Base-by-base conservation (phyloP, 1,140 invertebrate species). In the Cryptotermes secundus region DNA sequence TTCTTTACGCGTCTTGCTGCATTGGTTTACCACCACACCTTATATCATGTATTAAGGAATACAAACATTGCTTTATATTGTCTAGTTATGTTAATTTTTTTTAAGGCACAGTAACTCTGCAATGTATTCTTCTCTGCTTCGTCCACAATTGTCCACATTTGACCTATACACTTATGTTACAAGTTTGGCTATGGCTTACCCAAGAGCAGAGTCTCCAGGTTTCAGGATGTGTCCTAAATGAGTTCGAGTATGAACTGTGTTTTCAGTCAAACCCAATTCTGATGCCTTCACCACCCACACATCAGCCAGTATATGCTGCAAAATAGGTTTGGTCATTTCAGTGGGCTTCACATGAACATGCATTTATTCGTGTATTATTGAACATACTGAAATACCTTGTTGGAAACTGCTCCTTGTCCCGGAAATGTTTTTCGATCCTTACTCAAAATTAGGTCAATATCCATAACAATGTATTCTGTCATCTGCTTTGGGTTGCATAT, bases 191-290 rank as follows among this genome's bases (percentile, higher is more conserved):
- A 36, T 45, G 49, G 82, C 90, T 90, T 92, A 97, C 93, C 98
- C 98, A 83, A 99, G 89, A 81, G 96, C 98, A 24, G 95, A 94
- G 90, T 99, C 99, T 42, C 99, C 98, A 85, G 96, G 94, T 88
- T 97, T 96, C 24, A 99, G 91, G 82, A 99, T 88, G 90, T 99
- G 96, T 0, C 99, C 99, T 65, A 99, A 90, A 92, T 99, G 99
- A 45, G 98, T 98, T 87, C 95, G 92, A 45, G 96, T 94, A 87
- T 98, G 96, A 86, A 97, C 94, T 24, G 94, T 92, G 87, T 93
- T 94, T n/a, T 97, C 95, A 84, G 94, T 95, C 19, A 95, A 91
- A 22, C 98, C 98, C 45, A 99, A 90, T 88, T 99, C 98, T 84
- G 94, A 96, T 42, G 96, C 93, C 89, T 94, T 96, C 0, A 98